Base-by-base conservation (phyloP, 2,888 invertebrate genomes). In the Chrysopilus asiliformis region DNA sequence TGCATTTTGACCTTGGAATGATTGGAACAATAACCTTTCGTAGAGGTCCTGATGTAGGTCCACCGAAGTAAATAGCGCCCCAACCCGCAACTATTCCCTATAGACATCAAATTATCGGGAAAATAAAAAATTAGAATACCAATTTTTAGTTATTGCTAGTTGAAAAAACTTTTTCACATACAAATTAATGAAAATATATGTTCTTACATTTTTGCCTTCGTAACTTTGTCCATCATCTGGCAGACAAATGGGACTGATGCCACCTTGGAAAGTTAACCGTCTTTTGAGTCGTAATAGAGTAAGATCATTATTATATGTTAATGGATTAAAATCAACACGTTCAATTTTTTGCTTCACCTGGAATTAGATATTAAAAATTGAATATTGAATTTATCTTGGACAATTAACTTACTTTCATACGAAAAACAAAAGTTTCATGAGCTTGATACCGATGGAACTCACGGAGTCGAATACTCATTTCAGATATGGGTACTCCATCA, bases 151-250 rank as follows among this genome's bases (percentile, higher is more conserved):
- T n/a, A n/a, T 36, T 7, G 36, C 30, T 5, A 31, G 36, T n/a
- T 31, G 16, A 13, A 20, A 36, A 2, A 36, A 29, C 16, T 20
- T 13, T 18, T 16, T n/a, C 3, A 27, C 35, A 9, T 7, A 22
- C n/a, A n/a, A n/a, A n/a, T n/a, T n/a, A n/a, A n/a, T n/a, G n/a
- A n/a, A n/a, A n/a, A n/a, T n/a, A n/a, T n/a, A n/a, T n/a, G n/a
- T 32, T 2, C 34, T 38, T 22, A 48, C 48, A 40, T 45, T 36
- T 20, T 44, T 34, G 8, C 44, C 45, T 7, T 13, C 38, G 15
- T 22, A 22, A 22, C 10, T 22, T 22, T 8, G 7, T 7, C 22
- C 22, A 7, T 7, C 7, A 8, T 22, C 10, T 22, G 22, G 22
- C 22, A 22, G 7, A 10, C 22, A 22, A 22, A 22, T 22, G 7